Evolutionary conservation across 23 tunicate genomes (phyloP), one percentile per base, ranked within the genome.

Genomic region (Botrylloides violaceus): DNA sequence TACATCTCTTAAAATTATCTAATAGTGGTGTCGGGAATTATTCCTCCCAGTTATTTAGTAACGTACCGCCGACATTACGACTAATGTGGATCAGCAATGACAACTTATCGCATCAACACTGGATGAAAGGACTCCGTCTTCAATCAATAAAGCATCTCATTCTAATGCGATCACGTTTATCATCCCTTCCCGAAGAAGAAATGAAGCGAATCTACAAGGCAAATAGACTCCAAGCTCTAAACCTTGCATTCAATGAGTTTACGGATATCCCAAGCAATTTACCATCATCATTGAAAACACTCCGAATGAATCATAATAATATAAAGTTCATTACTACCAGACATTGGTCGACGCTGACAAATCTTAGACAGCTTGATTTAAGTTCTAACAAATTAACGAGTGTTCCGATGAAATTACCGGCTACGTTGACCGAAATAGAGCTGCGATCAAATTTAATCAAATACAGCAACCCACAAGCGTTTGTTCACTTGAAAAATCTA

Each of bases 391-490:
- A 32, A 43, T 71, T 77, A 0, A 47, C 32, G 3, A 34, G 49
- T 26, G 73, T 77, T 26, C 81, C 81, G 28, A 18, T 26, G 18
- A 29, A 34, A 28, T 12, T 77, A 63, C 81, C 81, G 9, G 6
- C 73, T 29, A 12, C 61, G 21, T 29, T 77, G 23, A 30, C n/a
- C 12, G 6, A 29, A 25, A n/a, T 77, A 9, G 31, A 48, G 21
- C 55, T 77, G 20, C 59, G 61, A 19, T 47, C 48, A 28, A 77
- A 77, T 49, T 18, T 19, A 27, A 65, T 77, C 15, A 71, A 28
- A 26, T 65, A 47, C 28, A 31, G 63, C 30, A 62, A 65, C 35
- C 59, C 53, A 22, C 29, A 31, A 25, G 81, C 81, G 12, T 65
- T 77, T 55, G 30, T 30, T n/a, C 49, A 49, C 28, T 29, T 77